phyloP scores from a whole-genome alignment of 2,888 invertebrate genomes.

The Spicauda simplicius region DNA sequence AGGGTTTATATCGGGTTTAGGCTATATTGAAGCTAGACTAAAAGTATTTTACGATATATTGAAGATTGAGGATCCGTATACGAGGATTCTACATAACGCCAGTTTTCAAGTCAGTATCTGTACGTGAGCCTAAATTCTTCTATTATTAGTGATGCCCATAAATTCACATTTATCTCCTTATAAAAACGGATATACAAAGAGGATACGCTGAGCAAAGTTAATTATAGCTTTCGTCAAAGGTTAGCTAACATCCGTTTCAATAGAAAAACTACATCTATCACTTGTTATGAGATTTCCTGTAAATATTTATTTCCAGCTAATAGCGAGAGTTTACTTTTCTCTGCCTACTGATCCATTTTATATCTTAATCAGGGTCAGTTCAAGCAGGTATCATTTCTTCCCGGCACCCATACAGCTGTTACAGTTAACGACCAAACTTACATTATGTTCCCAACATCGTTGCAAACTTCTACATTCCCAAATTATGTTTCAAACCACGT shows the following conservation, averaged over 20 bases:
- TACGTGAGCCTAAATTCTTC: too few relatives aligned
- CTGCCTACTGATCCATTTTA: constrained; percentile 59
- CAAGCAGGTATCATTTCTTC: constrained; percentile 63
- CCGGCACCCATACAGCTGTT: constrained; percentile 70
- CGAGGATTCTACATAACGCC: too few relatives aligned
- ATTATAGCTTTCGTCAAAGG: too few relatives aligned
- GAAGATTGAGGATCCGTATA: background rate
- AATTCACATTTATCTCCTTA: too few relatives aligned
- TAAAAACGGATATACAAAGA: too few relatives aligned
- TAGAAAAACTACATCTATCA: background rate
- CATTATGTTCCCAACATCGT: constrained; percentile 71
- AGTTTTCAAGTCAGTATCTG: too few relatives aligned
- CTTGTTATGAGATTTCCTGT: background rate
- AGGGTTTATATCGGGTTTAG: background rate
- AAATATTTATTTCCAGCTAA: constrained; percentile 1
- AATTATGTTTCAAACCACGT: constrained; percentile 51
- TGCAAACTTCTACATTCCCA: constrained; percentile 64
- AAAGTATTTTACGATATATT: background rate
- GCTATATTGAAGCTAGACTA: background rate
- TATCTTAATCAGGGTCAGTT: constrained; percentile 61
- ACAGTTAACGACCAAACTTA: constrained; percentile 76
- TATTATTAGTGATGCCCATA: too few relatives aligned
- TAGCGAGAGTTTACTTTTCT: constrained; percentile 51
- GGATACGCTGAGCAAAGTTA: too few relatives aligned
- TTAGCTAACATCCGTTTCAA: background rate